phyloP scores from a whole-genome alignment of 30 jellyfish, hydroid and myxozoan species.

The Chrysaora quinquecirrha region DNA sequence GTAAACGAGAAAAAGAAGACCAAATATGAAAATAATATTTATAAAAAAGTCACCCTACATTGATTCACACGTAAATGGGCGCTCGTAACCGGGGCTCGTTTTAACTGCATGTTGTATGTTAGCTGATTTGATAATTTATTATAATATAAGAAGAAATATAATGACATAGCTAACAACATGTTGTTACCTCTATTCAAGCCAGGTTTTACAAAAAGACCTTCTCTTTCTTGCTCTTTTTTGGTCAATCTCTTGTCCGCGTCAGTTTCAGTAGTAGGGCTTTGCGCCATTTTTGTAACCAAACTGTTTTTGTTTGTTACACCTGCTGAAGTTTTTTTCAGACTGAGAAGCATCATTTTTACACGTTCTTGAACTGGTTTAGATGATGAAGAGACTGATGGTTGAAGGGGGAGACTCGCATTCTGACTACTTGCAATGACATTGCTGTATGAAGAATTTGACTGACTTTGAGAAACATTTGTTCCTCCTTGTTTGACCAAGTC shows the following conservation, averaged over 20 bases:
- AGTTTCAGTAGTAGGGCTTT: background rate
- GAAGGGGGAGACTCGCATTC: background rate
- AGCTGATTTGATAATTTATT: too few species aligned
- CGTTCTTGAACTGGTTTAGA: background rate
- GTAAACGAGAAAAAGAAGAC: too few species aligned
- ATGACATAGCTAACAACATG: too few species aligned
- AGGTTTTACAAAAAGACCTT: conserved; percentile 56
- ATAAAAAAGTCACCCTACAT: too few species aligned
- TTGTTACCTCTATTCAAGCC: conserved; percentile 68
- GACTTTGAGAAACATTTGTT: background rate
- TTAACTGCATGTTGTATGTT: too few species aligned
- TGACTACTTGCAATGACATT: background rate
- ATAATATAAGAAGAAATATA: too few species aligned
- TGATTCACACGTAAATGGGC: too few species aligned
- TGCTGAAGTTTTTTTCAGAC: background rate
- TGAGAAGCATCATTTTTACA: background rate
- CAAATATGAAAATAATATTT: too few species aligned
- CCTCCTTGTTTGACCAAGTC: background rate
- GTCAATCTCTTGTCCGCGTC: background rate
- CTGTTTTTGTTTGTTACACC: background rate
- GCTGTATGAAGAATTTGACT: background rate
- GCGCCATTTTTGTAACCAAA: background rate
- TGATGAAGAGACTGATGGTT: background rate
- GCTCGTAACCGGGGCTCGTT: too few species aligned
- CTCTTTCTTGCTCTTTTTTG: conserved; percentile 39